A percentile compares a stretch with the other conserved stretches of the same genome.
These are phyloP conservation scores for Sebastes reedi DNA, from an alignment of 2,797 vertebrate species.

Conservation along the genomic window DNA sequence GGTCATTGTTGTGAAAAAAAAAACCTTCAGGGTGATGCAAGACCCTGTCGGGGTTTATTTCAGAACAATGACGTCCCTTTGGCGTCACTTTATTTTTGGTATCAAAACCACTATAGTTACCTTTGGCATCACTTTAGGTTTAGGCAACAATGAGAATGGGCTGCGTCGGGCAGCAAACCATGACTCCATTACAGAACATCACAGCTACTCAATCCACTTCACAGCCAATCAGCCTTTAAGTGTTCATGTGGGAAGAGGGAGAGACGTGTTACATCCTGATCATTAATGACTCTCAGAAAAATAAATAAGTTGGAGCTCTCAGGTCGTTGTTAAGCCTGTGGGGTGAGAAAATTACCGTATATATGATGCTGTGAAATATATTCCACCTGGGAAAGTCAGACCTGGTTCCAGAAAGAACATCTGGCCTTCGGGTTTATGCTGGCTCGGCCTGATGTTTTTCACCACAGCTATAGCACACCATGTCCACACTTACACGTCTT, in stretches of 20 bases:
- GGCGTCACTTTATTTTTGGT: too few relatives aligned
- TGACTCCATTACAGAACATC: slow-evolving; percentile 2
- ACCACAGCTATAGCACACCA: slow-evolving; percentile 14
- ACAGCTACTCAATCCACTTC: slow-evolving; percentile 38
- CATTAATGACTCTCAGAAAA: slow-evolving; percentile 27
- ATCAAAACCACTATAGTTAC: too few relatives aligned
- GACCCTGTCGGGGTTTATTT: too few relatives aligned
- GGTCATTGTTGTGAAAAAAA: too few relatives aligned
- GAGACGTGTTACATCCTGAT: slow-evolving; percentile 38
- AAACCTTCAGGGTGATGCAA: too few relatives aligned
- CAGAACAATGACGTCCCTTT: too few relatives aligned
- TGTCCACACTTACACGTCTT: slow-evolving; percentile 19
- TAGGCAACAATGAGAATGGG: too few relatives aligned
- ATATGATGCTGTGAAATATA: slow-evolving; percentile 25
- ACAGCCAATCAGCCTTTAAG: slow-evolving; percentile 22
- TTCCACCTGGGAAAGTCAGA: slow-evolving; percentile 31
- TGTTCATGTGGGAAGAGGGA: slow-evolving; percentile 16
- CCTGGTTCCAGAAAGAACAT: slow-evolving; percentile 43
- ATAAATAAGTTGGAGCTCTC: slow-evolving; percentile 5
- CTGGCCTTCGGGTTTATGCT: slow-evolving; percentile 48
- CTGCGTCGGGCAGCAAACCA: background rate
- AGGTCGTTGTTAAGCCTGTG: background rate
- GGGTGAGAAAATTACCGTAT: slow-evolving; percentile 11
- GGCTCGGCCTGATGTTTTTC: slow-evolving; percentile 43
- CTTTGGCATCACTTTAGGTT: too few relatives aligned